Percentiles rank a stretch among this genome's conserved stretches.
Conservation (phyloP, 2,888 invertebrate genomes). For the Cordilura impudica region DNA sequence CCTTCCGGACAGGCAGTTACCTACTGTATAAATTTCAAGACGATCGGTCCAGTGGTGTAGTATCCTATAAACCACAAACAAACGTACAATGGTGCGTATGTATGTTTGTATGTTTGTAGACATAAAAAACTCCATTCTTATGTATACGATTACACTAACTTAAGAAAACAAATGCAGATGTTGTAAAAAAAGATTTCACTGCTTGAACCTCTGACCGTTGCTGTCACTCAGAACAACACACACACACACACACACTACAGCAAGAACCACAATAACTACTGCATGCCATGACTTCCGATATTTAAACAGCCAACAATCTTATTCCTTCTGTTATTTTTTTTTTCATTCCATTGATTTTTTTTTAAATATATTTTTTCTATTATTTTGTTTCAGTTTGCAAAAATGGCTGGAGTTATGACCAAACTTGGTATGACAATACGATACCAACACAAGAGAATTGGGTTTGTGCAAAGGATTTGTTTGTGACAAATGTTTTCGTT, state of each 20-base stretch:
- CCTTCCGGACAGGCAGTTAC: too few relatives aligned
- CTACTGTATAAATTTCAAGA: too few relatives aligned
- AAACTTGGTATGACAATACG: conserved; percentile 79
- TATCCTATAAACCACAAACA: too few relatives aligned
- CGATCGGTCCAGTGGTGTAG: too few relatives aligned
- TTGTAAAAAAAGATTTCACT: not conserved
- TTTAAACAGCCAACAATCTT: conserved; percentile 46
- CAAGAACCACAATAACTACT: conserved; percentile 51
- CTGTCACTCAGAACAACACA: not conserved
- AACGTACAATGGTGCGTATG: too few relatives aligned
- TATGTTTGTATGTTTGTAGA: too few relatives aligned
- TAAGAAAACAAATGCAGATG: too few relatives aligned
- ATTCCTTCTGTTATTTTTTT: conserved; percentile 15
- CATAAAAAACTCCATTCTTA: too few relatives aligned
- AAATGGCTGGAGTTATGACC: conserved; percentile 80
- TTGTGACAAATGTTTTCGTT: conserved; percentile 80
- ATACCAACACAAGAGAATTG: conserved; percentile 80
- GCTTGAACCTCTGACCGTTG: not conserved
- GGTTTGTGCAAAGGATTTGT: conserved; percentile 80
- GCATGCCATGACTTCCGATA: conserved; percentile 56
- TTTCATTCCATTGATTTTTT: conserved; percentile 36
- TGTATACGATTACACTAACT: too few relatives aligned
- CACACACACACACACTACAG: not conserved
- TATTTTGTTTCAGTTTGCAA: conserved; percentile 77
- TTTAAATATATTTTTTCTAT: conserved; percentile 28